Evolutionary conservation across 1,140 invertebrate species (phyloP).

Genomic region (Stegodyphus dumicola): DNA sequence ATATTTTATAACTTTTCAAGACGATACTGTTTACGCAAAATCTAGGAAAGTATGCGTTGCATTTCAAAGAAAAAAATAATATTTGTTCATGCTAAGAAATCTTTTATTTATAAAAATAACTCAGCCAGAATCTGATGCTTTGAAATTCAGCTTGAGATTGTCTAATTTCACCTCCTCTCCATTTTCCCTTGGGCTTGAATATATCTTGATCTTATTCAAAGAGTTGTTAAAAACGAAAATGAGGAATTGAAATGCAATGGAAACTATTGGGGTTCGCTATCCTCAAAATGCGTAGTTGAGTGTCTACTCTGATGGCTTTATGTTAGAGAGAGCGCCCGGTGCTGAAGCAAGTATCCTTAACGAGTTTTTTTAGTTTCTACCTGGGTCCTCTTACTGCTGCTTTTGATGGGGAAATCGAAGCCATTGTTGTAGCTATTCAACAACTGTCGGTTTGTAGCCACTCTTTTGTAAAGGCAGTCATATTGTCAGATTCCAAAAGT

Average conservation of each 20-base stretch:
- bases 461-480: not conserved
- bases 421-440: not conserved
- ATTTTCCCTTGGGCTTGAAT: not conserved
- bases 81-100: too few species aligned
- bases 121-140: too few species aligned
- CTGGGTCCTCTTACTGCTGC: not conserved
- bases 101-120: too few species aligned
- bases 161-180: not conserved
- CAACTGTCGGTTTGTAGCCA: not conserved
- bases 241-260: not conserved
- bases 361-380: not conserved
- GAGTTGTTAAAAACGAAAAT: not conserved
- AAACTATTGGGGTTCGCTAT: not conserved
- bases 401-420: not conserved
- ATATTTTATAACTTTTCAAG: too few species aligned
- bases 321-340: not conserved
- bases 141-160: too few species aligned
- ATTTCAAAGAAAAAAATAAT: too few species aligned
- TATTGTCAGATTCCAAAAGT: conserved; percentile 3
- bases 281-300: not conserved
- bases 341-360: not conserved
- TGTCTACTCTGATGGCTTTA: not conserved
- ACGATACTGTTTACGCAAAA: too few species aligned
- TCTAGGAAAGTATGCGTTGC: too few species aligned
- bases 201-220: conserved; percentile 1